Evolutionary conservation across 2,113 vertebrate genomes (phyloP).

Genomic region (Bufo bufo): DNA sequence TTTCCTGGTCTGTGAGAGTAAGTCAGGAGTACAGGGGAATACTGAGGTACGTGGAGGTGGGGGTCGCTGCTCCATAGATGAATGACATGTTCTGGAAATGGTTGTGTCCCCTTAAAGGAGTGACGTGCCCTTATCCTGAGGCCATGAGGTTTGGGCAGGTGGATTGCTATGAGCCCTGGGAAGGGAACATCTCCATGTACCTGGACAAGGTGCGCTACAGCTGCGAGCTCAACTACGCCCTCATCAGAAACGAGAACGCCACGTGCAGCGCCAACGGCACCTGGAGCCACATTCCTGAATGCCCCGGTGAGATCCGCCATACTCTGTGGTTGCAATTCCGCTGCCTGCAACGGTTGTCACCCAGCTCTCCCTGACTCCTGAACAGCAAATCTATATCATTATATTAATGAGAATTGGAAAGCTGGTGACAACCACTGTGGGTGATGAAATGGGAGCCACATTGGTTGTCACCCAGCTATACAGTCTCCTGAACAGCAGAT

Average conservation of each 20-base stretch:
- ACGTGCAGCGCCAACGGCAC: constrained; percentile 74
- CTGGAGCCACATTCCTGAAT: constrained; percentile 84
- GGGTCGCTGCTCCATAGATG: neutral
- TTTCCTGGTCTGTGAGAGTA: constrained; percentile 79
- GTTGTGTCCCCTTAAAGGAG: constrained; percentile 66
- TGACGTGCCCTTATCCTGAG: constrained; percentile 76
- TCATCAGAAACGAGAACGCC: constrained; percentile 77
- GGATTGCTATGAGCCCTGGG: constrained; percentile 56
- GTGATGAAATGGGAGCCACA: too few relatives aligned
- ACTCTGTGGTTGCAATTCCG: neutral
- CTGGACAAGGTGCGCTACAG: constrained; percentile 70
- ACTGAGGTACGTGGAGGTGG: neutral
- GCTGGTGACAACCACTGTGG: too few relatives aligned
- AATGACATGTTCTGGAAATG: too few relatives aligned
- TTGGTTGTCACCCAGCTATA: too few relatives aligned
- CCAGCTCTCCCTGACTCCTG: neutral
- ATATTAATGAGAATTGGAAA: too few relatives aligned
- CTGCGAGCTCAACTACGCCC: constrained; percentile 74
- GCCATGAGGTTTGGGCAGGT: constrained; percentile 75
- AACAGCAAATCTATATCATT: too few relatives aligned
- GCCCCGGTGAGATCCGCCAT: constrained; percentile 72
- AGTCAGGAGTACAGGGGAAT: constrained; percentile 49
- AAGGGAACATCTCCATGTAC: constrained; percentile 68
- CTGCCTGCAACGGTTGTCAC: neutral
- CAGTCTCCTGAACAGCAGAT: too few relatives aligned